phyloP scores from a whole-genome alignment of 2,888 invertebrate genomes.

The Drosophila hamatofila region DNA sequence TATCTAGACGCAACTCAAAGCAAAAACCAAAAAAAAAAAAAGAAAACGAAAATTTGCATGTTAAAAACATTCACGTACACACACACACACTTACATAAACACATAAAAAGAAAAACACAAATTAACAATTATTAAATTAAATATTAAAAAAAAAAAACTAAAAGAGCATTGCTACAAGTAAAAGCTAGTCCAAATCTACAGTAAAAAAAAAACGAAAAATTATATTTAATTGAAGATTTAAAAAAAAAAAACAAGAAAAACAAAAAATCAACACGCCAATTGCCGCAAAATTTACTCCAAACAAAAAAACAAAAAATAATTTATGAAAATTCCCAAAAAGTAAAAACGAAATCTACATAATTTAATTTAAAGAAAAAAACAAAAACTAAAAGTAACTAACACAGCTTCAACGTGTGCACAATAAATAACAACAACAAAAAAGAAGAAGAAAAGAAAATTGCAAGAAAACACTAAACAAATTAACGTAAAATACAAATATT shows the following conservation, averaged over 20 bases:
- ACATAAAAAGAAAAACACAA: slow-evolving; percentile 28
- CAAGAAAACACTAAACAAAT: slow-evolving; percentile 41
- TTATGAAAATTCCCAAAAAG: slow-evolving; percentile 37
- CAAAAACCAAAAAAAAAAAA: slow-evolving; percentile 15
- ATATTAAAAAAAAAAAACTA: slow-evolving; percentile 35
- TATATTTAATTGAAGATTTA: slow-evolving; percentile 57
- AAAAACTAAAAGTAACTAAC: slow-evolving; percentile 41
- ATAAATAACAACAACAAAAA: slow-evolving; percentile 37
- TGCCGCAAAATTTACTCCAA: slow-evolving; percentile 63
- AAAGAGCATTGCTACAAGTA: slow-evolving; percentile 64
- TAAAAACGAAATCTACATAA: slow-evolving; percentile 28
- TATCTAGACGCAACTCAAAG: slow-evolving; percentile 56
- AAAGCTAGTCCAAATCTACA: slow-evolving; percentile 80
- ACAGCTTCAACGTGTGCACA: slow-evolving; percentile 81
- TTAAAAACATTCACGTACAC: slow-evolving; percentile 37
- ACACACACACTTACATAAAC: slow-evolving; percentile 27
- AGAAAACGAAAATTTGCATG: slow-evolving; percentile 51
- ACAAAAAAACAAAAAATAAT: slow-evolving; percentile 16
- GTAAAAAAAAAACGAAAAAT: slow-evolving; percentile 38
- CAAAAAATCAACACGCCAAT: slow-evolving; percentile 68
- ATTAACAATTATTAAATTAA: slow-evolving; percentile 58
- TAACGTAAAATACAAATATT: slow-evolving; percentile 34
- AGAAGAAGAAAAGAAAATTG: slow-evolving; percentile 39
- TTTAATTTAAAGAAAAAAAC: slow-evolving; percentile 36
- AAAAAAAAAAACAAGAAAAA: slow-evolving; percentile 27